Conservation (phyloP, 2,888 invertebrate genomes). For the Tipula helvola region DNA sequence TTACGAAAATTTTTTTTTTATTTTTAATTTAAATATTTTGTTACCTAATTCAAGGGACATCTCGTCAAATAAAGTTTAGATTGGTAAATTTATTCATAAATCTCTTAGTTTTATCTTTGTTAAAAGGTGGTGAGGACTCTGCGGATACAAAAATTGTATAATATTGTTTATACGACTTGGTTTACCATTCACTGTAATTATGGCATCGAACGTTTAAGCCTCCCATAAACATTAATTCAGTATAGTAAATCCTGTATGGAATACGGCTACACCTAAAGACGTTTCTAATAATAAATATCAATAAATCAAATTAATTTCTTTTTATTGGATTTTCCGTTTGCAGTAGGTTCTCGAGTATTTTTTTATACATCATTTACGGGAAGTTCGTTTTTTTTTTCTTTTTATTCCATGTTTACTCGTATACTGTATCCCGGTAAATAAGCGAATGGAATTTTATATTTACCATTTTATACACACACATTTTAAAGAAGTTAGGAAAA, state of each 20-base stretch:
- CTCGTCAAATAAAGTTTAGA: too few species aligned
- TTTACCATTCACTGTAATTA: too few species aligned
- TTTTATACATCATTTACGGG: neutral
- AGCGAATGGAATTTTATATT: neutral
- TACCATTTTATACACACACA: neutral
- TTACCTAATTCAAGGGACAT: too few species aligned
- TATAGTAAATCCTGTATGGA: too few species aligned
- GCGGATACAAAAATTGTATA: too few species aligned
- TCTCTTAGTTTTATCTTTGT: too few species aligned
- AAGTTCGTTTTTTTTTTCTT: neutral
- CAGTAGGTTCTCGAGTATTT: neutral
- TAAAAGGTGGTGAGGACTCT: too few species aligned
- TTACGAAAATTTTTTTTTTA: too few species aligned
- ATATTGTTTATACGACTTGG: too few species aligned
- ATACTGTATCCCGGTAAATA: neutral
- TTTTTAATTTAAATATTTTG: too few species aligned
- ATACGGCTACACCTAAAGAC: neutral
- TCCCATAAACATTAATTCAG: too few species aligned
- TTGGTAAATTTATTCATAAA: neutral
- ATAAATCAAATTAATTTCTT: neutral
- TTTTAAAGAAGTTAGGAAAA: neutral
- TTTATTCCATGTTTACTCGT: neutral
- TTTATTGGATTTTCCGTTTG: neutral
- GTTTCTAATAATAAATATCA: neutral
- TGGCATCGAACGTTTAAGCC: too few species aligned